A percentile compares a stretch with the other conserved stretches of the same genome.
Evolutionary conservation across 2,797 vertebrate genomes (phyloP).

Genomic region (Pampus argenteus): DNA sequence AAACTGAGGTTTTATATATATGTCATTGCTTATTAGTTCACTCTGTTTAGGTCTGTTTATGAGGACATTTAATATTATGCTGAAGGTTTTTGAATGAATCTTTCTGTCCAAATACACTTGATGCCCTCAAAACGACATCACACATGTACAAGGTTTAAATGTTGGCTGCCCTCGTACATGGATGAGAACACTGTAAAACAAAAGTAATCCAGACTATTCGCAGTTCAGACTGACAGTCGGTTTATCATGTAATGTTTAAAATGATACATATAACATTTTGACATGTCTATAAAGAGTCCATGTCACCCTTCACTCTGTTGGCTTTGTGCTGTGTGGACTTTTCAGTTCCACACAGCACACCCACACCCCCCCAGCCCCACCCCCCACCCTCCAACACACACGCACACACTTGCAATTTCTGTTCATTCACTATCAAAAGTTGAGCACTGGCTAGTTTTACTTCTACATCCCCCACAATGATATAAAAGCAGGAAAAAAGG

Average conservation of each 20-base stretch:
- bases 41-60: constrained; percentile 11
- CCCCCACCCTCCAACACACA: too few species aligned
- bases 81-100: background rate
- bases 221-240: background rate
- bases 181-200: constrained; percentile 2
- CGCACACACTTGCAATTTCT: too few species aligned
- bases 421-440: background rate
- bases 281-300: constrained; percentile 1
- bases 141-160: background rate
- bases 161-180: background rate
- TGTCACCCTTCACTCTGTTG: constrained; percentile 5
- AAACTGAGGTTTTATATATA: too few species aligned
- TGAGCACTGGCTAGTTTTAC: background rate
- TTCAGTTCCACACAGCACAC: background rate
- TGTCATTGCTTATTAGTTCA: background rate
- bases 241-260: constrained; percentile 32
- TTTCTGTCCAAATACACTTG: constrained; percentile 3
- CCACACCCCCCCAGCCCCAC: too few species aligned
- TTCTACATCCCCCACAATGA: background rate
- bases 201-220: background rate
- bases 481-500: background rate
- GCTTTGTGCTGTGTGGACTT: too few species aligned
- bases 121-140: background rate
- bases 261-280: constrained; percentile 14
- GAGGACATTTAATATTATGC: background rate